Base-by-base conservation (phyloP, 2,888 invertebrate species). In the Dexiosoma caninum region DNA sequence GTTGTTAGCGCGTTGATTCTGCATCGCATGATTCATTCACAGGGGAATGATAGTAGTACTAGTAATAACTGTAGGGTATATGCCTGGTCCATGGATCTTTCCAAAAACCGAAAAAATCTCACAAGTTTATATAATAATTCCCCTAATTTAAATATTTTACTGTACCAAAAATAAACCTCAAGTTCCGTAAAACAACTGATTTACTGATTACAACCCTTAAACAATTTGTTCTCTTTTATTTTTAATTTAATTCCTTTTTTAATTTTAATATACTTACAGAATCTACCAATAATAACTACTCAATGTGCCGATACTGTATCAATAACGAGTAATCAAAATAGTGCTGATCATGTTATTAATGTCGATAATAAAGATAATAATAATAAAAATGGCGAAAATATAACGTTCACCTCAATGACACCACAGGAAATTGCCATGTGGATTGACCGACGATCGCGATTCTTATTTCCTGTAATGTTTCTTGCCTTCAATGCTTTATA, bases 371-470 rank as follows among this genome's bases (percentile, higher is more conserved):
- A 85, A 42, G 62, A 62, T 64, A 23, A 53, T 19, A 77, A 55
- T 57, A 84, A 84, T 59, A 62, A 67, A 27, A 85, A 83, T 23
- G 70, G 42, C 7, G 86, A 85, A 59, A 84, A 85, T 51, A 70
- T 82, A 14, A 88, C 88, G n/a, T 88, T 88, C 64, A 88, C 88
- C 51, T 88, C 88, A 74, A 88, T 88, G 88, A 88, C 88, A 32
- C 88, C 88, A 21, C 88, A 88, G 72, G 88, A 88, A 78, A 88
- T 88, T 66, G 89, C 88, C 77, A 88, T 88, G 88, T 88, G 88
- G 88, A 88, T 88, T 46, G 88, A 88, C 74, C 80, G 88, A 32
- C 84, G 88, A 7, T 86, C 89, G 0, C 84, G 88, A 14, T 84
- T 86, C 16, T 70, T 88, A 14, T 88, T 88, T 79, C 88, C 88